phyloP scores from a whole-genome alignment of 2,797 vertebrate species.

The Dendrocincla tyrannina region DNA sequence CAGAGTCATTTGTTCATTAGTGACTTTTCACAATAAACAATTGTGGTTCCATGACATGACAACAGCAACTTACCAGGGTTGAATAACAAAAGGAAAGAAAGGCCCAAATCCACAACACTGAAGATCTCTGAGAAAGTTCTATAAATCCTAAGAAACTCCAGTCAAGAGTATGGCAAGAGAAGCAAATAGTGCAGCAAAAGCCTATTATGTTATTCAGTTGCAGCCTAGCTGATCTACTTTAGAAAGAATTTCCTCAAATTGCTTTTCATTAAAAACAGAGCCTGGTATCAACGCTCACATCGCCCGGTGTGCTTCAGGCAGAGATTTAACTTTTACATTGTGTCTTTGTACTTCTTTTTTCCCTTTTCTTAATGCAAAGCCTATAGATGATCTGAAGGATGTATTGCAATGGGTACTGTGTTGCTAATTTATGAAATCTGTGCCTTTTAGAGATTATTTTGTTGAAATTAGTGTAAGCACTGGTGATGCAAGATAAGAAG shows the following conservation, averaged over 20 bases:
- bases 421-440: conserved; percentile 63
- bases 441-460: conserved; percentile 72
- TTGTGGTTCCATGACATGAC: conserved; percentile 75
- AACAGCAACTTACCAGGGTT: conserved; percentile 55
- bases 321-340: conserved; percentile 44
- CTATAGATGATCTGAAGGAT: conserved; percentile 48
- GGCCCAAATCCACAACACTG: not conserved
- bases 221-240: not conserved
- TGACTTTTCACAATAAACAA: conserved; percentile 88
- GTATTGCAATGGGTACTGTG: conserved; percentile 9
- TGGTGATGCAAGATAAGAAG: conserved; percentile 74
- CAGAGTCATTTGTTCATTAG: conserved; percentile 87
- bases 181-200: not conserved
- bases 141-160: conserved; percentile 3
- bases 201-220: not conserved
- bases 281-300: conserved; percentile 47
- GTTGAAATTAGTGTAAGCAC: conserved; percentile 69
- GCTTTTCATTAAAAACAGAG: conserved; percentile 41
- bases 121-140: not conserved
- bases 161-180: not conserved
- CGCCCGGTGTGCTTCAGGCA: conserved; percentile 43
- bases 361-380: not conserved
- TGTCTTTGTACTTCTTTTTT: conserved; percentile 7
- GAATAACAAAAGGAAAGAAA: not conserved
- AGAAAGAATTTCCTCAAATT: conserved; percentile 24